These are phyloP conservation scores for Triplophysa yarkandensis DNA, from an alignment of 2,797 vertebrate genomes.

Conservation along the genomic window DNA sequence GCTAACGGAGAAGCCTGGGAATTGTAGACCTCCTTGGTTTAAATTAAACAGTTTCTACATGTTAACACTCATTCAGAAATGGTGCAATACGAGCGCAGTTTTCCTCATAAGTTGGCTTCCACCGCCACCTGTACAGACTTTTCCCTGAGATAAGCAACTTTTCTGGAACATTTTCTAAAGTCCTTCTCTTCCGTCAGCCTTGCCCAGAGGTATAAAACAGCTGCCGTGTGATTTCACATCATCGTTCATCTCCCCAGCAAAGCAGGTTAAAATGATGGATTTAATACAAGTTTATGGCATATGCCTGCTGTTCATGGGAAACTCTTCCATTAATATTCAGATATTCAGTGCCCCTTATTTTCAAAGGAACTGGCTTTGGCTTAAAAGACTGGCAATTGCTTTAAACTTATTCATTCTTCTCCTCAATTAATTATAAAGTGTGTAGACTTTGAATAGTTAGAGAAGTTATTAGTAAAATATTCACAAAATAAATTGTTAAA, in stretches of 20 bases:
- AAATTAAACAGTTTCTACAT: background rate
- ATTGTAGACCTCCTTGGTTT: conserved; percentile 7
- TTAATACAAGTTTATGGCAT: conserved; percentile 71
- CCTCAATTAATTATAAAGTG: conserved; percentile 37
- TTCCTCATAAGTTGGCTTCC: conserved; percentile 8
- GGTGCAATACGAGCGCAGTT: conserved; percentile 28
- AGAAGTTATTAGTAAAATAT: conserved; percentile 12
- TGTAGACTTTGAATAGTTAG: conserved; percentile 25
- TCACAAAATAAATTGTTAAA: conserved; percentile 8
- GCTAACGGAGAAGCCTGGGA: background rate
- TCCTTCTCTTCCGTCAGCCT: conserved; percentile 13
- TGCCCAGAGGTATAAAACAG: conserved; percentile 51
- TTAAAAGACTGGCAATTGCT: conserved; percentile 43
- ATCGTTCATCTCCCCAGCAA: conserved; percentile 61
- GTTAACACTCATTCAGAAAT: conserved; percentile 12
- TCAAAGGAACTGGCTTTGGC: conserved; percentile 37
- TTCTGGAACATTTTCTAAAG: conserved; percentile 16
- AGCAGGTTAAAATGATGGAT: conserved; percentile 73
- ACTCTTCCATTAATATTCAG: conserved; percentile 75
- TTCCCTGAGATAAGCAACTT: conserved; percentile 6
- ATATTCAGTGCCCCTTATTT: conserved; percentile 55
- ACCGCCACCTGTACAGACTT: conserved; percentile 1
- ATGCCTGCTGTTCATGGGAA: conserved; percentile 73
- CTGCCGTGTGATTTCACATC: conserved; percentile 64
- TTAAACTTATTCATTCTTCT: conserved; percentile 26